These are phyloP conservation scores for Telmatochromis brachygnathus DNA, from an alignment of 2,113 vertebrate species.

Conservation along the genomic window DNA sequence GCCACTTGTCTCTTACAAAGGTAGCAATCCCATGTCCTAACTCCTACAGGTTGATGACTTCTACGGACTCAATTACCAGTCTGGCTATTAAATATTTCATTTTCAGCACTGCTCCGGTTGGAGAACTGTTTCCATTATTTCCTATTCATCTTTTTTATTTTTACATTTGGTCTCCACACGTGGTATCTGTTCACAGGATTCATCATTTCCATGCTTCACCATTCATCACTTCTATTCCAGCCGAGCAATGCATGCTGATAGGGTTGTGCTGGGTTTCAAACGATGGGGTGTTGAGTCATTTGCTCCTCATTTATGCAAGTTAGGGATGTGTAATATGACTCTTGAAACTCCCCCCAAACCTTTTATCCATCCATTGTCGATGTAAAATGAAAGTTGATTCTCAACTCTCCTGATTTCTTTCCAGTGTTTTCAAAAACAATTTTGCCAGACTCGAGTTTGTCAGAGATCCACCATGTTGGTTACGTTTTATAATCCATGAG, in stretches of 20 bases:
- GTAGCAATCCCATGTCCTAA: neutral
- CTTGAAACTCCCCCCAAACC: neutral
- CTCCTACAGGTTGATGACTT: neutral
- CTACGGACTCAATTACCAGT: neutral
- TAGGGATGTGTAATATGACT: neutral
- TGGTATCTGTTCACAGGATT: neutral
- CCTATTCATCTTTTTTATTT: neutral
- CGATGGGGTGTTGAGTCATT: neutral
- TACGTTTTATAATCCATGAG: neutral
- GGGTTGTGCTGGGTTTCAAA: neutral
- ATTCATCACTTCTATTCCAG: neutral
- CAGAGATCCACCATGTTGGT: neutral
- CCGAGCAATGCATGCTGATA: neutral
- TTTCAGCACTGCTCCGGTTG: neutral
- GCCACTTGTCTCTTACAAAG: conserved; percentile 17
- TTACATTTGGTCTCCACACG: neutral
- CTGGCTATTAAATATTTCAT: neutral
- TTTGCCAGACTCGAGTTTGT: neutral
- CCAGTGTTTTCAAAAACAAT: neutral
- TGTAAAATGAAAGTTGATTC: neutral
- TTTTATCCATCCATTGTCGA: neutral
- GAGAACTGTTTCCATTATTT: neutral
- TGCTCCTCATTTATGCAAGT: neutral
- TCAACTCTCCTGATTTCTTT: neutral
- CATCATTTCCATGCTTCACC: neutral